Conservation (phyloP, 2,113 vertebrate genomes). For the Mormyrus lacerda region DNA sequence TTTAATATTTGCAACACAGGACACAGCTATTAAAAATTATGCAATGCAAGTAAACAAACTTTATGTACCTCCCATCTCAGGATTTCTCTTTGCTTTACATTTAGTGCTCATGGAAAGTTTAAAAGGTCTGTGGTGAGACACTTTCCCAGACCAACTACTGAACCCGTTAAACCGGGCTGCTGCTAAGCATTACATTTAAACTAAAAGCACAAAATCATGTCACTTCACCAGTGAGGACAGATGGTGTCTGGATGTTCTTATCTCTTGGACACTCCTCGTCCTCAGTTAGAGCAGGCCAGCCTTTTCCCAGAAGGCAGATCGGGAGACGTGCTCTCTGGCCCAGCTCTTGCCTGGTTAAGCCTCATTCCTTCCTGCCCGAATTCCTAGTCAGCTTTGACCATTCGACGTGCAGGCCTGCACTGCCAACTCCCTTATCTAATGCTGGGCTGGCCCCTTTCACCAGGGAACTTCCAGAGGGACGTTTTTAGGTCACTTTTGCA, state of each 20-base stretch:
- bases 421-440: background rate
- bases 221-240: background rate
- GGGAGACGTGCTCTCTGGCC: slow-evolving; percentile 21
- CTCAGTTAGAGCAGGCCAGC: background rate
- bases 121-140: background rate
- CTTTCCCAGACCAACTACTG: background rate
- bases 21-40: background rate
- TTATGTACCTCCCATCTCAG: background rate
- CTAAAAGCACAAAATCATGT: background rate
- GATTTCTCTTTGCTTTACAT: background rate
- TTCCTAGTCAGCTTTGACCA: slow-evolving; percentile 14
- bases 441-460: background rate
- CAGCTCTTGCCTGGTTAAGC: slow-evolving; percentile 24
- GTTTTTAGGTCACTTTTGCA: background rate
- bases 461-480: background rate
- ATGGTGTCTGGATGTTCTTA: background rate
- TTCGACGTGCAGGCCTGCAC: slow-evolving; percentile 10
- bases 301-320: slow-evolving; percentile 18
- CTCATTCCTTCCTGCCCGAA: slow-evolving; percentile 19
- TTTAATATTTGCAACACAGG: background rate
- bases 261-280: background rate
- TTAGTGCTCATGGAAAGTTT: background rate
- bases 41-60: background rate
- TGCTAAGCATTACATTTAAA: background rate
- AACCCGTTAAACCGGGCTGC: background rate